Percentiles rank a stretch among this genome's conserved stretches.
Evolutionary conservation across 2,797 vertebrate species (phyloP).

Genomic region (Micromesistius poutassou): DNA sequence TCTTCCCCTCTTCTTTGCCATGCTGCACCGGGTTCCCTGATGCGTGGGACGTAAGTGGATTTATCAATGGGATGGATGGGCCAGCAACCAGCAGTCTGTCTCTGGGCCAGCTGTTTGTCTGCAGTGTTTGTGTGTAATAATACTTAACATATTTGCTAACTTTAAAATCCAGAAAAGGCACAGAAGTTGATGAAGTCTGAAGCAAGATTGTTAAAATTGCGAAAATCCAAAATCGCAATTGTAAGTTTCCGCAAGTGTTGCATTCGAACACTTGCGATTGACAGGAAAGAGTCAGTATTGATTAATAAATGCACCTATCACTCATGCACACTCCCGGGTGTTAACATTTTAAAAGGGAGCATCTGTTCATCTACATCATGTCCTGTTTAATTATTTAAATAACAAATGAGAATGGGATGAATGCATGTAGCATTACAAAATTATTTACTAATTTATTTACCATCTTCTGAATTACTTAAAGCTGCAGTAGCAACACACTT

Average conservation of each 20-base stretch:
- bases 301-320: neutral
- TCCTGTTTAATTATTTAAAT: neutral
- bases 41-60: neutral
- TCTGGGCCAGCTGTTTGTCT: neutral
- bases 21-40: neutral
- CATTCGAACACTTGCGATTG: neutral
- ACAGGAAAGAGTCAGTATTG: neutral
- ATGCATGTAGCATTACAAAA: no score
- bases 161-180: neutral
- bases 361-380: neutral
- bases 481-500: neutral
- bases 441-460: neutral
- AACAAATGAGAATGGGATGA: no score
- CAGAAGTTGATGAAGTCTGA: neutral
- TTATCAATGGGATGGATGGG: neutral
- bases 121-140: neutral
- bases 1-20: constrained; percentile 15
- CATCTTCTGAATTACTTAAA: neutral
- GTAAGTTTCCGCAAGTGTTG: neutral
- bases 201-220: no score
- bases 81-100: neutral
- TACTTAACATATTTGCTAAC: neutral
- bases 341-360: neutral
- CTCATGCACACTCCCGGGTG: neutral
- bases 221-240: no score